Evolutionary conservation across 1,140 invertebrate species (phyloP), one percentile per base, ranked within the genome.

Genomic region (Hyles vespertilio): DNA sequence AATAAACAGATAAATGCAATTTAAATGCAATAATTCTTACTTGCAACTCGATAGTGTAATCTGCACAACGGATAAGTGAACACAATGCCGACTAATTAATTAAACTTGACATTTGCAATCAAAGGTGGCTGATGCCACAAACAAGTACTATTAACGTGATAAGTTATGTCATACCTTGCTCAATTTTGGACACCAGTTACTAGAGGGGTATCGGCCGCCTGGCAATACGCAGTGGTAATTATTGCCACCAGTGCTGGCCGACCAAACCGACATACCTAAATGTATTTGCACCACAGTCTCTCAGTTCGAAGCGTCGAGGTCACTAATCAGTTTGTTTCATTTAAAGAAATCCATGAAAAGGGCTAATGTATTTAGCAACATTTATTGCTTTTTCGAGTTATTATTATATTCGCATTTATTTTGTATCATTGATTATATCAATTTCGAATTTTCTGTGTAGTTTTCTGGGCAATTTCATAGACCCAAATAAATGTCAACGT

Each of bases 231-330:
- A 77, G 65, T 78, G 74, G 69, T 79, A 82, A 79, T 87, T 87
- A 79, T 84, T 85, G 63, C 81, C 83, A 75, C 79, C 79, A 59
- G 84, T 85, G 78, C 84, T 89, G 70, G 81, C 84, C 72, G 86
- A 89, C 86, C 86, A 89, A 85, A 89, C 86, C 80, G 86, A 89
- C 86, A 89, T 89, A 84, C 82, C 86, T 89, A 87, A 56, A 84
- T 72, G 78, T 40, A 80, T 79, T 79, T 72, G 66, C 72, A 80
- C 71, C 69, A 75, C 59, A 82, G 74, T 77, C 80, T 76, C 79
- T 82, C 74, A 65, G 71, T 66, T 72, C 65, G 61, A 71, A 56
- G 60, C 58, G 72, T 69, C 81, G 80, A 82, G 81, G 80, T 84
- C 79, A 84, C 69, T 73, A 10, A 32, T 11, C 22, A 9, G 11